Evolutionary conservation across 2,113 vertebrate genomes (phyloP), one percentile per base, ranked within the genome.

Genomic region (Chamaetylas fuelleborni): DNA sequence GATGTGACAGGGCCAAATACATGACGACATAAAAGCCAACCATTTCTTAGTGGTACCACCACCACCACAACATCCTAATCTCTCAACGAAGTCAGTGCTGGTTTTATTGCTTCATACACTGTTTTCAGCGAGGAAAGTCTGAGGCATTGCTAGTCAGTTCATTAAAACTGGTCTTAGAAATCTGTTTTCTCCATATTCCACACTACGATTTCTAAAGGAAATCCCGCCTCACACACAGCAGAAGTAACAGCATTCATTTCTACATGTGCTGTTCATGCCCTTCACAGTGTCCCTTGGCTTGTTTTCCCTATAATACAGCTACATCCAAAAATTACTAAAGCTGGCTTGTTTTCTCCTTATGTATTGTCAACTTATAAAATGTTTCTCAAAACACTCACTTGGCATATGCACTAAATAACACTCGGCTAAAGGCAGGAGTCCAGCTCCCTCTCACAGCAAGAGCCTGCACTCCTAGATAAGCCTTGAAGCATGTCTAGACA

Each of bases 291-390:
- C 34, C 38, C 61, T 94, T 95, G 87, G 65, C 60, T 87, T 74
- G 33, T 26, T 71, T 91, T 26, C 81, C 60, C 70, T 74, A 5
- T 47, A 89, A 74, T 57, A 74, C n/a, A 83, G 76, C 80, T 80
- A 90, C 38, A n/a, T 84, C 61, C 73, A 89, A 89, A 91, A 89
- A 87, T 50, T 83, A 66, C 29, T 51, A 65, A 89, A 77, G 69
- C 38, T 95, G 84, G 87, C 48, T 91, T 85, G 26, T 69, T 87
- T 93, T 85, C 56, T 91, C 24, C 43, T 87, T 93, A 87, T 96
- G 92, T 92, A 81, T 47, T 93, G 65, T 85, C 77, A 76, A 79
- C 48, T 84, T 84, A 71, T 1, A 43, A 93, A 88, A 56, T 71
- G 72, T 86, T 95, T 84, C 70, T 64, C 78, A 78, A 91, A 95